These are phyloP conservation scores for Sebastes dallii DNA, from an alignment of 2,797 vertebrate species.

Conservation along the genomic window DNA sequence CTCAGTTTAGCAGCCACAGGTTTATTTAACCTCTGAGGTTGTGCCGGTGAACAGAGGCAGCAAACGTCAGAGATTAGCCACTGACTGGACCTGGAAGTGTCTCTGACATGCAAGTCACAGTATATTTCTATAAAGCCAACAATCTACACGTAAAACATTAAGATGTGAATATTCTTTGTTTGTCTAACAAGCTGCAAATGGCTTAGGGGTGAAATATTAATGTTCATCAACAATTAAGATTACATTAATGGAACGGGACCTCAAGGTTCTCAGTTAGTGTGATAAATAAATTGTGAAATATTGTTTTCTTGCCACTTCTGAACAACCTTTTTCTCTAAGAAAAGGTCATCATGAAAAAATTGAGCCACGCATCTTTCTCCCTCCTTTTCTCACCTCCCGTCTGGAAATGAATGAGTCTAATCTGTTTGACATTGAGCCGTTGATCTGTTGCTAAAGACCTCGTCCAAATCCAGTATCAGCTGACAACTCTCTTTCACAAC, in stretches of 20 bases:
- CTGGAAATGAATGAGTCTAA: constrained; percentile 29
- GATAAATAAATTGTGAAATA: neutral
- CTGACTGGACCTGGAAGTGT: constrained; percentile 71
- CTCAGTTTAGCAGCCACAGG: constrained; percentile 49
- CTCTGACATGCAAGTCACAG: constrained; percentile 6
- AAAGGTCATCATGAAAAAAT: neutral
- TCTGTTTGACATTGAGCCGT: constrained; percentile 11
- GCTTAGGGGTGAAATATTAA: neutral
- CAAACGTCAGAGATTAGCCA: constrained; percentile 56
- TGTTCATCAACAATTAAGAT: neutral
- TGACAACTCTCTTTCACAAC: constrained; percentile 4
- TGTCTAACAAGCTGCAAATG: neutral
- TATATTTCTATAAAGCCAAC: neutral
- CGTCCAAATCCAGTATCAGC: constrained; percentile 9
- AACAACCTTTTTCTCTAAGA: neutral
- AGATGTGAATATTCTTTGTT: neutral
- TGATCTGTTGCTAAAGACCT: constrained; percentile 15
- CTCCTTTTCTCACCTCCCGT: neutral
- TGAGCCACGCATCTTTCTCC: neutral
- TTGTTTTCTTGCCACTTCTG: neutral
- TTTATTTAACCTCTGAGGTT: constrained; percentile 46
- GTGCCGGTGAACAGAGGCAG: constrained; percentile 25
- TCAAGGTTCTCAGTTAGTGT: neutral
- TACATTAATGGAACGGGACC: neutral
- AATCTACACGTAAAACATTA: neutral